These are phyloP conservation scores for Phrixothrix hirtus DNA, from an alignment of 2,888 invertebrate species.

Conservation along the genomic window DNA sequence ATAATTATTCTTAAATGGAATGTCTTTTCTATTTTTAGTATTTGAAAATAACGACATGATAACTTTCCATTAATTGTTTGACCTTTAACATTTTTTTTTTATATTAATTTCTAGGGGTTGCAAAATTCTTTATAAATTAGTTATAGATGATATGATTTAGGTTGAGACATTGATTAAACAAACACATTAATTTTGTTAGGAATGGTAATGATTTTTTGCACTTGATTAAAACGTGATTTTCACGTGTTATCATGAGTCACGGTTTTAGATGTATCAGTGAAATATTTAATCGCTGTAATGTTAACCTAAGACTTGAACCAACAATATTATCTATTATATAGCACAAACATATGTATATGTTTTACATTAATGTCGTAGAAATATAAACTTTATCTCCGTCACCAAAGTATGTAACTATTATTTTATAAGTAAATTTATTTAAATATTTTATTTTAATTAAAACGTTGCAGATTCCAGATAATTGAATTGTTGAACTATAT, in stretches of 20 bases:
- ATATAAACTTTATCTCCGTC: no score
- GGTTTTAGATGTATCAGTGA: background rate
- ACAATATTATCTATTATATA: background rate
- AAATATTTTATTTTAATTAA: no score
- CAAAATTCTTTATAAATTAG: no score
- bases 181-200: no score
- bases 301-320: background rate
- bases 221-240: no score
- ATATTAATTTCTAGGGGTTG: no score
- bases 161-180: no score
- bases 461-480: background rate
- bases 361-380: no score
- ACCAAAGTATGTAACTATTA: background rate
- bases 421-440: background rate
- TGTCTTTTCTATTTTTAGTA: background rate
- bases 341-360: no score
- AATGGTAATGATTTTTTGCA: no score
- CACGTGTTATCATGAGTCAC: background rate
- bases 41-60: background rate
- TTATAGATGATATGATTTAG: no score
- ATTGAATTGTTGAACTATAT: background rate
- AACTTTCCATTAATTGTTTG: background rate
- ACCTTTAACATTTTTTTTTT: no score
- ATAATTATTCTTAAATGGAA: background rate
- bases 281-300: background rate